phyloP scores from a whole-genome alignment of 2,113 vertebrate genomes.

The Crotalus helleri region DNA sequence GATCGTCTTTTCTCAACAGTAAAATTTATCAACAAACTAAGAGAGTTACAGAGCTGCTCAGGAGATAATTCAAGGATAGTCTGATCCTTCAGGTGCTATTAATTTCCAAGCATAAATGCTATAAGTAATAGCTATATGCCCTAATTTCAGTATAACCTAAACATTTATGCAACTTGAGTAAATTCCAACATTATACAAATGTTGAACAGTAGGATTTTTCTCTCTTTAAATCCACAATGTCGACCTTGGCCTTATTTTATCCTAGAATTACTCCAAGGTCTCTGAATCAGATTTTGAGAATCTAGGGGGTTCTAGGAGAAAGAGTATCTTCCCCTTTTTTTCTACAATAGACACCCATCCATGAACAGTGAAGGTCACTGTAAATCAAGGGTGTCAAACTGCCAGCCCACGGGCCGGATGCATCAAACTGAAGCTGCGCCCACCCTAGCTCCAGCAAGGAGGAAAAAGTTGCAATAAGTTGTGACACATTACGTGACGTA shows the following conservation, averaged over 20 bases:
- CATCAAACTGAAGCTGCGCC: no score
- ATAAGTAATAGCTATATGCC: background rate
- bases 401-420: no score
- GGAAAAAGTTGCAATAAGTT: no score
- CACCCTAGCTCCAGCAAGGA: no score
- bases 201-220: background rate
- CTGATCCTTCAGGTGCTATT: background rate
- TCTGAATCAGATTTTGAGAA: background rate
- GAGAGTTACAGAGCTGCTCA: background rate
- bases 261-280: no score
- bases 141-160: background rate
- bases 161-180: slow-evolving; percentile 10
- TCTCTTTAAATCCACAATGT: background rate
- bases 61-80: background rate
- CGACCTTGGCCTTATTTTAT: no score
- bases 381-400: no score
- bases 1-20: background rate
- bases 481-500: no score
- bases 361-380: background rate
- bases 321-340: background rate
- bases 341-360: background rate
- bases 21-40: background rate
- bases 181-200: background rate
- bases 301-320: background rate
- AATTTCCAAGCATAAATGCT: background rate